These are phyloP conservation scores for Premnoplex brunnescens DNA, from an alignment of 2,797 vertebrate genomes.

Conservation along the genomic window DNA sequence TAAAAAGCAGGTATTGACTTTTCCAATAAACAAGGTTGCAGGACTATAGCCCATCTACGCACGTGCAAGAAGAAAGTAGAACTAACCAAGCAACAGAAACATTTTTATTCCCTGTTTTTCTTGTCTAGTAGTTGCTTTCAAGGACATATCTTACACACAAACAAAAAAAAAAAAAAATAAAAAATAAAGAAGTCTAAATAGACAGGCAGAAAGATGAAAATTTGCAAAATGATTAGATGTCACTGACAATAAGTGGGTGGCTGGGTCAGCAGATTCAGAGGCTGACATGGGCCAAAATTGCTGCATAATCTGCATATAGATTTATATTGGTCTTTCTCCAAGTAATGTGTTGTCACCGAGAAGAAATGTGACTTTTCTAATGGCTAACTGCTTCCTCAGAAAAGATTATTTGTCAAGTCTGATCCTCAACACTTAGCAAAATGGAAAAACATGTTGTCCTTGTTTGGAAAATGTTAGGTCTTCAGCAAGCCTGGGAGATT, in stretches of 20 bases:
- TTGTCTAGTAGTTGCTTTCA: constrained; percentile 11
- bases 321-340: not conserved
- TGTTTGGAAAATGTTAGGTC: not conserved
- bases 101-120: not conserved
- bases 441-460: not conserved
- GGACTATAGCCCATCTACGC: not conserved
- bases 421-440: not conserved
- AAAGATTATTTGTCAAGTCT: not conserved
- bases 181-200: not conserved
- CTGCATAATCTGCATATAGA: not conserved
- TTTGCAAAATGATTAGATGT: not conserved
- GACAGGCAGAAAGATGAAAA: not conserved
- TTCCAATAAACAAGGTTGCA: not conserved
- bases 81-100: not conserved
- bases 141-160: constrained; percentile 30
- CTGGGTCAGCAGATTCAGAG: not conserved
- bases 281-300: not conserved
- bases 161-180: not conserved
- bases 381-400: not conserved
- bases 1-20: not conserved
- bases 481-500: not conserved
- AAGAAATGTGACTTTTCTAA: not conserved
- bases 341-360: not conserved
- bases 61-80: not conserved
- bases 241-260: not conserved